Evolutionary conservation across 2,888 invertebrate species (phyloP), one percentile per base, ranked within the genome.

Genomic region (Schrankia costaestrigalis): DNA sequence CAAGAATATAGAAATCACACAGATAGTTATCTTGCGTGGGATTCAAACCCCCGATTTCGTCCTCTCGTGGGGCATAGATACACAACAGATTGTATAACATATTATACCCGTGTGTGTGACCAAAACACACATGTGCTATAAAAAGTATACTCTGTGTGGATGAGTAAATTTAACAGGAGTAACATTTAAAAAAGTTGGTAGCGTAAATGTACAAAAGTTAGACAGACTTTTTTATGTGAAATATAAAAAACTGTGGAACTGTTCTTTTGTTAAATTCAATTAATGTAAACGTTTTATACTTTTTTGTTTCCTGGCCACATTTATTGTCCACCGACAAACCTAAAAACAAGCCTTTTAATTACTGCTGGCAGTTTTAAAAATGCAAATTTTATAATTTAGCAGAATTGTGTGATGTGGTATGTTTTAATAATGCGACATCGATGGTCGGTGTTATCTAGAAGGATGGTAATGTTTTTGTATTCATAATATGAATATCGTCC

Each of bases 231-330:
- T 33, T 54, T 35, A 26, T 51, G 48, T 42, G 41, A 36, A 41
- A 58, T 51, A 44, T 37, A 50, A 54, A 40, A 47, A 48, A 51
- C 48, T 39, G 41, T n/a, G 33, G 23, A 51, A 51, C 45, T 55
- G 51, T 44, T 46, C 56, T 55, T 58, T 56, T 51, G 58, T 55
- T 48, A 30, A 48, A 55, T 56, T 55, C 41, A 56, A 57, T 56
- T 50, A 43, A 50, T 50, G 39, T 42, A 34, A 47, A 45, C 36
- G 40, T 39, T 50, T 44, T 31, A 41, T 9, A 29, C 28, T 40
- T 39, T 26, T 44, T 38, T 56, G 47, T 37, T 35, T 26, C n/a
- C n/a, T n/a, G n/a, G n/a, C n/a, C n/a, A 19, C 26, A 31, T 42
- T 43, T 37, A 35, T 19, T 35, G 27, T 22, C 31, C 26, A 35